These are phyloP conservation scores for Belonocnema kinseyi DNA, from an alignment of 1,140 invertebrate genomes.

Conservation along the genomic window DNA sequence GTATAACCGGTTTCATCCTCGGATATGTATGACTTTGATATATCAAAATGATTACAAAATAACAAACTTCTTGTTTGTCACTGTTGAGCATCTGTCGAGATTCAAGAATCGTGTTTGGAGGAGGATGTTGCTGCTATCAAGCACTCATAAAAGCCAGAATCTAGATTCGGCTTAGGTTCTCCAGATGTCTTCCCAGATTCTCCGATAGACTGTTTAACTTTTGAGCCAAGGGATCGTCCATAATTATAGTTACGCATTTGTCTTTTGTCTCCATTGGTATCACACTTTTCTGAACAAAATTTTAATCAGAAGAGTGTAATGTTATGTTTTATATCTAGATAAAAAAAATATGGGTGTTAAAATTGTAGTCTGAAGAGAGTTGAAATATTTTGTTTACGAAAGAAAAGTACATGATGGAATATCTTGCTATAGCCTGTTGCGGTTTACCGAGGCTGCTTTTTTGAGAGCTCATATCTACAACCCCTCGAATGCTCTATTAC, in stretches of 20 bases:
- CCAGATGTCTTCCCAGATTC: neutral
- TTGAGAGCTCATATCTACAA: constrained; percentile 46
- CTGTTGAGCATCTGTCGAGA: constrained; percentile 56
- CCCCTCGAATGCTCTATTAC: constrained; percentile 43
- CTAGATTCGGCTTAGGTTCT: neutral
- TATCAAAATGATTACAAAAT: neutral
- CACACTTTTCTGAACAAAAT: too few species aligned
- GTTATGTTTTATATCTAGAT: too few species aligned
- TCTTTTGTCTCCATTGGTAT: too few species aligned
- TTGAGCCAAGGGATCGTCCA: neutral
- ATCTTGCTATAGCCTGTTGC: constrained; percentile 41
- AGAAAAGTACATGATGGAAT: constrained; percentile 25
- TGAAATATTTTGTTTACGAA: neutral
- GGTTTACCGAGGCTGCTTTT: constrained; percentile 55
- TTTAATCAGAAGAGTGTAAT: too few species aligned
- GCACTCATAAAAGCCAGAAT: too few species aligned
- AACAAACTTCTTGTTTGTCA: constrained; percentile 1
- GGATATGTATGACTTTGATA: constrained; percentile 1
- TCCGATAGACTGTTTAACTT: neutral
- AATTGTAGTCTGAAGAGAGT: neutral
- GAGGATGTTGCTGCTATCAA: neutral
- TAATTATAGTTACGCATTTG: too few species aligned
- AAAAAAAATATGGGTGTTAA: too few species aligned
- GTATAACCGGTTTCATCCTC: constrained; percentile 9
- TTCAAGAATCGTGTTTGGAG: constrained; percentile 9